Conservation (phyloP, 2,113 vertebrate genomes). For the Crotalus horridus region DNA sequence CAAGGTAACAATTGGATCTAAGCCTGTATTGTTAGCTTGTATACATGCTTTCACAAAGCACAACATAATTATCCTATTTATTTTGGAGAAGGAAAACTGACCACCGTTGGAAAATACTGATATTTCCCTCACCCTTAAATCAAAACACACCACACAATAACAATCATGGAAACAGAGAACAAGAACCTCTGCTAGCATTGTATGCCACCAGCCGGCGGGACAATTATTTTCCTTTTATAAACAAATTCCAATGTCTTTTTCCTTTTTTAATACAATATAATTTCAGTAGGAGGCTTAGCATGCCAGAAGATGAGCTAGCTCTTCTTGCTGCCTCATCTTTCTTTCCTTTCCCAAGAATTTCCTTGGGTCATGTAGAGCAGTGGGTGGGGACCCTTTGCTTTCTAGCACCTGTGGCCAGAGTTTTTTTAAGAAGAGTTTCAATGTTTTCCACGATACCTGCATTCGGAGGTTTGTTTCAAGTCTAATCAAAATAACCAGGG, state of each 20-base stretch:
- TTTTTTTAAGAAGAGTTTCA: neutral
- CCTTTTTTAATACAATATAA: neutral
- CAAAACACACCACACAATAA: neutral
- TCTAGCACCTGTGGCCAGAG: neutral
- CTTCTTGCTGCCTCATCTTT: neutral
- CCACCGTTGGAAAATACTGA: neutral
- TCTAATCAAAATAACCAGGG: neutral
- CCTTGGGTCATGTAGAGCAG: neutral
- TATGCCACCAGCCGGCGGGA: neutral
- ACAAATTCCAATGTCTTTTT: neutral
- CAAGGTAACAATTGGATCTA: neutral
- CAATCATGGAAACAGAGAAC: neutral
- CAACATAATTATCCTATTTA: neutral
- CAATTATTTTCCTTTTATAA: neutral
- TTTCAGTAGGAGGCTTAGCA: neutral
- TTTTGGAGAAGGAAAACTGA: neutral
- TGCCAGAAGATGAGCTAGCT: neutral
- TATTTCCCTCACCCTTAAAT: neutral
- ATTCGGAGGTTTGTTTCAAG: neutral
- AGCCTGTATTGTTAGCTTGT: neutral
- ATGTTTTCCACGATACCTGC: neutral
- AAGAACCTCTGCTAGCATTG: neutral
- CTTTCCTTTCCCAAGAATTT: neutral
- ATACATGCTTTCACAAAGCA: neutral
- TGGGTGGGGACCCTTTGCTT: neutral